phyloP scores from a whole-genome alignment of 2,888 invertebrate species.

The Clivina fossor region DNA sequence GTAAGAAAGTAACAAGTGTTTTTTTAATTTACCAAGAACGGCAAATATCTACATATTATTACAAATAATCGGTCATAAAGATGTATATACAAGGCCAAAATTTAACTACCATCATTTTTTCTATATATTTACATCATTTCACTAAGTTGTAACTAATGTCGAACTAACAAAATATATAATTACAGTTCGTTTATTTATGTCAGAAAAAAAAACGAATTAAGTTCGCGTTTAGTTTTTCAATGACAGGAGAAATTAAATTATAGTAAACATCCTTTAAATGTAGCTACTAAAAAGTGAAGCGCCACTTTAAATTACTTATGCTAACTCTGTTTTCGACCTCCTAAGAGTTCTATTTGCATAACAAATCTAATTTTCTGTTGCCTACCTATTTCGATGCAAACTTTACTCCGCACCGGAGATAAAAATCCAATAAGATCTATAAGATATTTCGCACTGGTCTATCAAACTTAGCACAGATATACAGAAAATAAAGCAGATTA shows the following conservation, averaged over 20 bases:
- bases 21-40: no score
- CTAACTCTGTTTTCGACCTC: slow-evolving; percentile 3
- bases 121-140: no score
- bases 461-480: no score
- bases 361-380: slow-evolving; percentile 13
- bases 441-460: no score
- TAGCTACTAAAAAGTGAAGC: background rate
- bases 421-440: slow-evolving; percentile 5
- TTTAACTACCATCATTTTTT: no score
- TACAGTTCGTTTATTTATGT: background rate
- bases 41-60: no score
- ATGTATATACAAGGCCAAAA: no score
- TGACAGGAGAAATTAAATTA: slow-evolving; percentile 1
- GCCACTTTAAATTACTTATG: slow-evolving; percentile 12
- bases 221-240: background rate
- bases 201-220: background rate
- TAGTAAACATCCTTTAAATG: slow-evolving; percentile 1
- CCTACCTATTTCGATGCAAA: background rate
- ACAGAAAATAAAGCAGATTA: no score
- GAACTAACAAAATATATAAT: background rate
- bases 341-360: slow-evolving; percentile 6
- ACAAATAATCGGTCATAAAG: no score
- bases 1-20: no score
- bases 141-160: no score
- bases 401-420: background rate